Evolutionary conservation across 1,140 invertebrate genomes (phyloP), one percentile per base, ranked within the genome.

Genomic region (Tigriopus japonicus): DNA sequence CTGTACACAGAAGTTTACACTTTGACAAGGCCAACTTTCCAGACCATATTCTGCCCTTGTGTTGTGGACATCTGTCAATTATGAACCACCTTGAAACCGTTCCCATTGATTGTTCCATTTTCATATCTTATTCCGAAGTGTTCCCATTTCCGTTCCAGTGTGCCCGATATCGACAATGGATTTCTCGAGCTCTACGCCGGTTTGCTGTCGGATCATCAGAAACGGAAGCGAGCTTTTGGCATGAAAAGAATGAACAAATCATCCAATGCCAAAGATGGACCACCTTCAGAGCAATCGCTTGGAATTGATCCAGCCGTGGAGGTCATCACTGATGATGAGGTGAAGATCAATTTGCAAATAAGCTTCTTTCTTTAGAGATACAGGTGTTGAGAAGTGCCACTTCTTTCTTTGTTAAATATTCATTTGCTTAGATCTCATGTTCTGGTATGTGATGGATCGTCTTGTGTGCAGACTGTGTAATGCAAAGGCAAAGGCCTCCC

Each of bases 141-240:
- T 35, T 35, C 9, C 28, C 9, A 35, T 35, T 35, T 5, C 28
- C 28, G 28, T 35, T 54, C 13, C 35, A 54, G 52, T 21, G 35
- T 54, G n/a, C 17, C 21, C 21, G 52, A 54, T 28, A 28, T 54
- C 35, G 52, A 54, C 21, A 28, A 54, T 23, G 52, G 52, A 54
- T 54, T 54, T 28, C 35, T 54, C 6, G 52, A 54, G 21, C 52
- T 54, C 52, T 54, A 54, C 24, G 52, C 19, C 21, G 52, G 52
- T 3, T 28, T 54, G n/a, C 35, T 28, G 1, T 54, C 52, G 52
- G 19, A 54, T 23, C 52, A 54, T 13, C 17, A 54, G 12, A 28
- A 54, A 15, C 21, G 35, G 35, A 54, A 54, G 17, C 52, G 35
- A 5, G 52, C 52, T 15, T 54, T 6, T 54, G 5, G 21, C 35